Percentiles rank a stretch among this genome's conserved stretches.
These are phyloP conservation scores for Microtus agrestis DNA, from an alignment of 2,797 vertebrate species.

Conservation along the genomic window DNA sequence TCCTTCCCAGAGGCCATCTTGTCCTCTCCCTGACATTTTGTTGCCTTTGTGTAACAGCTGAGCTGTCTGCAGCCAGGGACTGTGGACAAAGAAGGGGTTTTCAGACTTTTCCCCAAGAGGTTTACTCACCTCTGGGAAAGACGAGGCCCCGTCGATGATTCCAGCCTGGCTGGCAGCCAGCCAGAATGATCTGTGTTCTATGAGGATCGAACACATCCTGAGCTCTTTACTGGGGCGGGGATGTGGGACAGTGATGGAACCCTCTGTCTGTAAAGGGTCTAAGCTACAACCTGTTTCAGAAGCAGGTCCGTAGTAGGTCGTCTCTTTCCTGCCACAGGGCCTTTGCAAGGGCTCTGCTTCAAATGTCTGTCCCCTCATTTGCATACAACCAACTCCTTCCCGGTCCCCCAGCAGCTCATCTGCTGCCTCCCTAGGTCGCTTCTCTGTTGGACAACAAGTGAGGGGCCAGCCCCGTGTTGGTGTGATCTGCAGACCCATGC, in stretches of 20 bases:
- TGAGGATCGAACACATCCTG: neutral
- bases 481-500: accelerated
- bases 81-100: neutral
- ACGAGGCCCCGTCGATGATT: neutral
- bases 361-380: neutral
- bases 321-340: neutral
- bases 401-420: neutral
- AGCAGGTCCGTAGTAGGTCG: neutral
- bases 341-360: neutral
- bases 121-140: neutral
- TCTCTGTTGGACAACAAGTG: neutral
- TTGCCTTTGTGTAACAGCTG: neutral
- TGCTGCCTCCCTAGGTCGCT: neutral
- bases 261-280: conserved; percentile 76
- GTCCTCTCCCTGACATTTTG: conserved; percentile 61
- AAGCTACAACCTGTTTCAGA: neutral
- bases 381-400: neutral
- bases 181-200: neutral
- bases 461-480: neutral
- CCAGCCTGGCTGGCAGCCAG: conserved; percentile 5
- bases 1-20: conserved; percentile 57
- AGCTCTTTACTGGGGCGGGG: conserved; percentile 18
- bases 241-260: neutral
- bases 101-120: neutral
- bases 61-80: neutral